phyloP scores from a whole-genome alignment of 1,140 invertebrate genomes.

The Laupala kohalensis region DNA sequence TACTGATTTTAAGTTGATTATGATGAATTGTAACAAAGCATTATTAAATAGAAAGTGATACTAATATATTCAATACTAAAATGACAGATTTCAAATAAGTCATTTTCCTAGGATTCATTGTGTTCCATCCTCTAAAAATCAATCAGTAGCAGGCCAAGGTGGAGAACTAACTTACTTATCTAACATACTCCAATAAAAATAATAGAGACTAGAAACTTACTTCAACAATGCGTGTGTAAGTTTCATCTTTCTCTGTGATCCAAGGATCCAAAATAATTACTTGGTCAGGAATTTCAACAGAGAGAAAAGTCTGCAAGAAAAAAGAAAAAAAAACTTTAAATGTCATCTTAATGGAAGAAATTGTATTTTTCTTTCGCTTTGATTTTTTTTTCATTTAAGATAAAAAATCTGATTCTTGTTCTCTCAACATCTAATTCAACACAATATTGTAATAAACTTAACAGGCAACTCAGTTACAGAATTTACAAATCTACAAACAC shows the following conservation, averaged over 20 bases:
- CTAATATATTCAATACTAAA: no score
- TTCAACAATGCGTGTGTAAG: constrained; percentile 32
- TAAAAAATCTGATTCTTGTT: not conserved
- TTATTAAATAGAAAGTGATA: no score
- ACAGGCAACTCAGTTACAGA: no score
- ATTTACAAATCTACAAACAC: not conserved
- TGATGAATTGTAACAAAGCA: no score
- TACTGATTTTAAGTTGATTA: no score
- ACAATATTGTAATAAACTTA: no score
- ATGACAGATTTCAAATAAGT: no score
- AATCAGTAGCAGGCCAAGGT: no score
- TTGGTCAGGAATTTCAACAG: constrained; percentile 42
- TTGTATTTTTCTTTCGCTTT: not conserved
- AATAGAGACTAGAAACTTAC: constrained; percentile 13
- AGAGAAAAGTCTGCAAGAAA: constrained; percentile 22
- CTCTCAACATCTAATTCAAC: no score
- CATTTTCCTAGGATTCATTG: no score
- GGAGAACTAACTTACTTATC: no score
- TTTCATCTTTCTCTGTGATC: constrained; percentile 35
- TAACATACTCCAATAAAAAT: not conserved
- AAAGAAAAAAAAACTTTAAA: not conserved
- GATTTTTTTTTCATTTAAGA: not conserved
- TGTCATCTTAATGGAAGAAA: not conserved
- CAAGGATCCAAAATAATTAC: constrained; percentile 43
- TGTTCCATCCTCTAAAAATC: no score